phyloP scores from a whole-genome alignment of 2,888 invertebrate species.

The Brachyptera risi region DNA sequence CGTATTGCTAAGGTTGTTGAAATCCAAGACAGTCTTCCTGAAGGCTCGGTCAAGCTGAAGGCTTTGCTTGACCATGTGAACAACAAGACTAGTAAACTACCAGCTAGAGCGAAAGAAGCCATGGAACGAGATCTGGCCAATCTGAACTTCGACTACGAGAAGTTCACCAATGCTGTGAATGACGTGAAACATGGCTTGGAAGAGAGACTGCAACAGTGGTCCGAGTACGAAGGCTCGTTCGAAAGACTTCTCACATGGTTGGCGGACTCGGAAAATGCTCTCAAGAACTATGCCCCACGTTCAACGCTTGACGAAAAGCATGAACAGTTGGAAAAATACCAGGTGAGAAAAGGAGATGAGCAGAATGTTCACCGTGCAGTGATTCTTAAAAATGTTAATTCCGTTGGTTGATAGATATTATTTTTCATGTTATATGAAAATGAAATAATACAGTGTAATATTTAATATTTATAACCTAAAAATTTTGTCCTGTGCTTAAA shows the following conservation, averaged over 20 bases:
- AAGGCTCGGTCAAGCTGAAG: conserved; percentile 72
- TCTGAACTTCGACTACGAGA: conserved; percentile 76
- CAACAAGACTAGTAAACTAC: conserved; percentile 63
- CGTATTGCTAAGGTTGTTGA: conserved; percentile 76
- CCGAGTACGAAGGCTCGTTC: conserved; percentile 81
- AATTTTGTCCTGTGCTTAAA: too few relatives aligned
- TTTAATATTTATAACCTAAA: too few relatives aligned
- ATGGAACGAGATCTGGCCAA: conserved; percentile 78
- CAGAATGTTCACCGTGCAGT: too few relatives aligned
- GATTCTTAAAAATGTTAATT: too few relatives aligned
- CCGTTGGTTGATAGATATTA: too few relatives aligned
- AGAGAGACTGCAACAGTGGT: conserved; percentile 85
- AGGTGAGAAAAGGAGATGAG: too few relatives aligned
- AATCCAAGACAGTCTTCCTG: conserved; percentile 71
- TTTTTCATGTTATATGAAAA: too few relatives aligned
- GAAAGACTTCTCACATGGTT: conserved; percentile 81
- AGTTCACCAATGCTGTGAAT: conserved; percentile 69
- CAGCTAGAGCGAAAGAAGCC: conserved; percentile 77
- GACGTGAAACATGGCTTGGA: conserved; percentile 77
- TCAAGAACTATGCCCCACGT: conserved; percentile 81
- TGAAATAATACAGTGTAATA: too few relatives aligned
- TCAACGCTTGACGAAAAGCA: conserved; percentile 85
- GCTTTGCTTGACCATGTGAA: conserved; percentile 70
- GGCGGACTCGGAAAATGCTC: conserved; percentile 75
- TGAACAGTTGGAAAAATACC: conserved; percentile 84